Percentiles rank a stretch among this genome's conserved stretches.
Conservation (phyloP, 2,797 vertebrate species). For the Neostethus bicornis region DNA sequence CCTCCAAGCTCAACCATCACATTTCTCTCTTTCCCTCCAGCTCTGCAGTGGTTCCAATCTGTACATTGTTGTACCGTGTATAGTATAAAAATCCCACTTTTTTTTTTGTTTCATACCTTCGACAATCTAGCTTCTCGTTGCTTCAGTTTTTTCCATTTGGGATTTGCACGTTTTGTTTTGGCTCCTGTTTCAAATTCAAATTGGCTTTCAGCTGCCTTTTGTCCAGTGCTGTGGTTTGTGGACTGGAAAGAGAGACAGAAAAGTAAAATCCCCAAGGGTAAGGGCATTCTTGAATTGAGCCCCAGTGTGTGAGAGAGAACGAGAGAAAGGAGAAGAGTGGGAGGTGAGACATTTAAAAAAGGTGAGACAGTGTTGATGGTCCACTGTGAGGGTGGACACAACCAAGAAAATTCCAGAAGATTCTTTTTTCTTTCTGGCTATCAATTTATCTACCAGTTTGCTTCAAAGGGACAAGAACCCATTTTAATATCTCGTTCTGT, state of each 20-base stretch:
- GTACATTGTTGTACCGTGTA: constrained; percentile 46
- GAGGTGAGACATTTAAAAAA: constrained; percentile 43
- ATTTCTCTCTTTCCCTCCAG: constrained; percentile 1
- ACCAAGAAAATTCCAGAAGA: constrained; percentile 61
- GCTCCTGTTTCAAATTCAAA: constrained; percentile 84
- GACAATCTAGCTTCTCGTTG: constrained; percentile 54
- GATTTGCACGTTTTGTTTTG: constrained; percentile 62
- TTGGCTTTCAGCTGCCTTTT: constrained; percentile 79
- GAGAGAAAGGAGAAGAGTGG: constrained; percentile 23
- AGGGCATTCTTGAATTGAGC: constrained; percentile 71
- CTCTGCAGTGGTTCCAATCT: constrained; percentile 64
- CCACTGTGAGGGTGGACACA: constrained; percentile 41
- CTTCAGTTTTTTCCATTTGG: constrained; percentile 63
- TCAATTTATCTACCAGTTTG: constrained; percentile 61
- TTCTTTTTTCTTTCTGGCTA: constrained; percentile 53
- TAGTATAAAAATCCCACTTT: constrained; percentile 66
- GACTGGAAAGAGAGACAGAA: constrained; percentile 75
- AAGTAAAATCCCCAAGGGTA: constrained; percentile 75
- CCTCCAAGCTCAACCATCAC: constrained; percentile 41
- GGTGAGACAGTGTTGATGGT: constrained; percentile 55
- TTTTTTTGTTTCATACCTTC: constrained; percentile 16
- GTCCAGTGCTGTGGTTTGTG: constrained; percentile 77
- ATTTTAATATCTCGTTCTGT: constrained; percentile 58
- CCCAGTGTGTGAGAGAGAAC: constrained; percentile 49
- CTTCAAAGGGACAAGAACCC: constrained; percentile 57